A percentile compares a stretch with the other conserved stretches of the same genome.
These are phyloP conservation scores for Spodoptera exigua DNA, from an alignment of 2,888 invertebrate genomes.

Conservation along the genomic window DNA sequence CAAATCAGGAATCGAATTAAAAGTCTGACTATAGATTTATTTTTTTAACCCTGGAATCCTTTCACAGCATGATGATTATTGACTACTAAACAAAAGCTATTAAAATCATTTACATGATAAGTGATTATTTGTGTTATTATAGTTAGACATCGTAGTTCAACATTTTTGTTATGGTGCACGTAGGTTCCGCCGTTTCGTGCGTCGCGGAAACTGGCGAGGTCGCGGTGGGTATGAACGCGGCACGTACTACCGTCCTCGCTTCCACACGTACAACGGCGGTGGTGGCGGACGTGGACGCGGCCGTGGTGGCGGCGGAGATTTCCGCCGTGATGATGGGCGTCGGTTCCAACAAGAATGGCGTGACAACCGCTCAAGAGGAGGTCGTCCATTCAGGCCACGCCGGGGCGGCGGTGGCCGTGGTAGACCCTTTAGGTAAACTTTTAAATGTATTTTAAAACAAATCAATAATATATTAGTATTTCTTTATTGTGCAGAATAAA, in stretches of 20 bases:
- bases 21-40: no score
- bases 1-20: no score
- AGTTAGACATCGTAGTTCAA: no score
- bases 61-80: no score
- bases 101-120: conserved; percentile 4
- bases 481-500: no score
- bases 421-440: conserved; percentile 80
- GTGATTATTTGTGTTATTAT: not conserved
- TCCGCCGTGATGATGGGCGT: conserved; percentile 78
- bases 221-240: conserved; percentile 92
- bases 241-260: conserved; percentile 94
- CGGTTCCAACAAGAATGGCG: conserved; percentile 76
- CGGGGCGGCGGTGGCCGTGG: conserved; percentile 81
- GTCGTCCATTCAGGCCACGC: conserved; percentile 80
- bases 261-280: conserved; percentile 91
- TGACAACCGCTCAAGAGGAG: conserved; percentile 78
- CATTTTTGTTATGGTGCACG: conserved; percentile 1
- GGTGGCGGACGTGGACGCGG: conserved; percentile 88
- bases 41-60: no score
- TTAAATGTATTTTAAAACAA: no score
- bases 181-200: conserved; percentile 79
- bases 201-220: conserved; percentile 88
- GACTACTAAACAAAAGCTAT: conserved; percentile 28
- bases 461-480: no score
- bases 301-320: conserved; percentile 82